A percentile compares a stretch with the other conserved stretches of the same genome.
Evolutionary conservation across 2,113 vertebrate species (phyloP).

Genomic region (Polypterus senegalus): DNA sequence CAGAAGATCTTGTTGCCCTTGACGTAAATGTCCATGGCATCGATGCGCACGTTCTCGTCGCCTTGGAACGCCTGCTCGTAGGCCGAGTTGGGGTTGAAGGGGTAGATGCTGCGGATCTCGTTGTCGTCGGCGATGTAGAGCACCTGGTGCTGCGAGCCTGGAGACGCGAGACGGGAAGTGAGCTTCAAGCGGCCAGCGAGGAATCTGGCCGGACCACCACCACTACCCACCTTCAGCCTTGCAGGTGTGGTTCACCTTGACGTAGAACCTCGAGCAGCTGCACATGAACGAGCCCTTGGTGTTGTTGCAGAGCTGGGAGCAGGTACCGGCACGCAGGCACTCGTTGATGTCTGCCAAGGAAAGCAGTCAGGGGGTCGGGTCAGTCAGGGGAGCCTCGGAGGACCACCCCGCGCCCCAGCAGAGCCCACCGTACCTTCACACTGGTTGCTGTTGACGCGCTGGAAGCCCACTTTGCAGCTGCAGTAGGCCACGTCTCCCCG

Average conservation of each 20-base stretch:
- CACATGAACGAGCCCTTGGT: slow-evolving; percentile 86
- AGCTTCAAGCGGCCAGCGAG: background rate
- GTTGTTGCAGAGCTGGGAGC: slow-evolving; percentile 94
- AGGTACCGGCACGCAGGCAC: slow-evolving; percentile 74
- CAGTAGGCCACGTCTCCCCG: slow-evolving; percentile 67
- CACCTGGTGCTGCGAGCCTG: slow-evolving; percentile 66
- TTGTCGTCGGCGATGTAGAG: slow-evolving; percentile 93
- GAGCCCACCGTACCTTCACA: slow-evolving; percentile 63
- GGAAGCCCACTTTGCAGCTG: slow-evolving; percentile 76
- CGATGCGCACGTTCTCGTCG: slow-evolving; percentile 78
- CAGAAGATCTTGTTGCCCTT: slow-evolving; percentile 90
- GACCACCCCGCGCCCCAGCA: background rate
- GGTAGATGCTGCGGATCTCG: slow-evolving; percentile 89
- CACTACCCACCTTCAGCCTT: slow-evolving; percentile 71
- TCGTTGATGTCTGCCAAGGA: slow-evolving; percentile 71
- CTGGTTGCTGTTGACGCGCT: slow-evolving; percentile 60
- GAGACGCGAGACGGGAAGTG: background rate
- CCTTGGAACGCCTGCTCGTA: slow-evolving; percentile 94
- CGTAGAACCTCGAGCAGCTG: slow-evolving; percentile 84
- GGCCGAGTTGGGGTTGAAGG: slow-evolving; percentile 77
- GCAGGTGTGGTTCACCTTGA: slow-evolving; percentile 78
- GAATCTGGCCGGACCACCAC: too few species aligned
- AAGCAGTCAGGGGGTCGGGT: background rate
- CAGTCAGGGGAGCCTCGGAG: background rate
- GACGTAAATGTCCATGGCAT: slow-evolving; percentile 86